Evolutionary conservation across 2,113 vertebrate species (phyloP).

Genomic region (Scalopus aquaticus): DNA sequence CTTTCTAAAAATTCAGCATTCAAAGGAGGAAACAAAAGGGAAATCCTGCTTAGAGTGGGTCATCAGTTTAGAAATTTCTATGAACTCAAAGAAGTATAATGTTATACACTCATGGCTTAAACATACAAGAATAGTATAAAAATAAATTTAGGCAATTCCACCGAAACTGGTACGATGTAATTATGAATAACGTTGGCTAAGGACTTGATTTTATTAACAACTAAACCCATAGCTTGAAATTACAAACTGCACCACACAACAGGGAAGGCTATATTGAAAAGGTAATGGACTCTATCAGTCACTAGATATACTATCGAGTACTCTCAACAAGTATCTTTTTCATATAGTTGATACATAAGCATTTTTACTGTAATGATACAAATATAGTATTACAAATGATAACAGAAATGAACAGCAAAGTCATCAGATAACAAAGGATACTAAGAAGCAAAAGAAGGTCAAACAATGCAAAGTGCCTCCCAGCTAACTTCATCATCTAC

Average conservation of each 20-base stretch:
- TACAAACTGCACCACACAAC: background rate
- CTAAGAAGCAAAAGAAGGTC: background rate
- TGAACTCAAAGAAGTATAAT: background rate
- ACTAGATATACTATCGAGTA: background rate
- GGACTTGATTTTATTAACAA: background rate
- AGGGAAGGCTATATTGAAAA: background rate
- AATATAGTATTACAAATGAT: slow-evolving; percentile 35
- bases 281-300: background rate
- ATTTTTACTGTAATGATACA: background rate
- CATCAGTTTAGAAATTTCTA: background rate
- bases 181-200: background rate
- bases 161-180: background rate
- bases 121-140: background rate
- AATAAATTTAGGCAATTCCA: background rate
- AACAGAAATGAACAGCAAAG: background rate
- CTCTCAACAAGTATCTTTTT: background rate
- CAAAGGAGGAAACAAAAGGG: background rate
- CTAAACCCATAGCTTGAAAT: background rate
- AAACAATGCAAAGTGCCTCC: background rate
- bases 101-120: background rate
- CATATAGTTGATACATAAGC: background rate
- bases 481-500: background rate
- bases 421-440: background rate
- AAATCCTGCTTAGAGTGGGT: background rate
- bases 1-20: background rate